Evolutionary conservation across 2,888 invertebrate genomes (phyloP).

Genomic region (Lithophane leautieri): DNA sequence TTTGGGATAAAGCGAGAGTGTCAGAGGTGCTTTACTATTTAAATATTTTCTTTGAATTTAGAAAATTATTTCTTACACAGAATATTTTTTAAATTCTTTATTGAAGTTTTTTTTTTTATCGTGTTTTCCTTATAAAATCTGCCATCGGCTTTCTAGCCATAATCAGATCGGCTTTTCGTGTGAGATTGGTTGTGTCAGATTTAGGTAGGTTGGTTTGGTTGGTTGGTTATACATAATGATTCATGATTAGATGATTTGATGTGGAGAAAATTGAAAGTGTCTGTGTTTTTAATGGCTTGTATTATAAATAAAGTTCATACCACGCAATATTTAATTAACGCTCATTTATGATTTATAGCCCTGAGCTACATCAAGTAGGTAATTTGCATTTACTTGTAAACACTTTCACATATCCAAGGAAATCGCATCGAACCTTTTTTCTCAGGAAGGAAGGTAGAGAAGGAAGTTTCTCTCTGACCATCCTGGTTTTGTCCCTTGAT

Average conservation of each 20-base stretch:
- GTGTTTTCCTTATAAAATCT: not conserved
- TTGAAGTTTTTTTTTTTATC: too few relatives aligned
- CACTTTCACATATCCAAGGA: slow-evolving; percentile 50
- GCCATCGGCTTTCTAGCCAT: not conserved
- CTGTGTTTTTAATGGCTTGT: not conserved
- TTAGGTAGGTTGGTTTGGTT: too few relatives aligned
- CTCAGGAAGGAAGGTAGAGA: slow-evolving; percentile 59
- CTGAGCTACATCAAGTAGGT: slow-evolving; percentile 18
- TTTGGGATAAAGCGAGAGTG: not conserved
- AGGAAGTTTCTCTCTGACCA: slow-evolving; percentile 69
- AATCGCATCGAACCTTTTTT: slow-evolving; percentile 44
- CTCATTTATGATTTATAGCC: slow-evolving; percentile 39
- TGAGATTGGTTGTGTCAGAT: too few relatives aligned
- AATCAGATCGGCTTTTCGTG: not conserved
- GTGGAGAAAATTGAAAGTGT: slow-evolving; percentile 7
- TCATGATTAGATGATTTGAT: not conserved
- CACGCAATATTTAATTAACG: slow-evolving; percentile 26
- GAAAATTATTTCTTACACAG: not conserved
- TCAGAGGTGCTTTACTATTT: not conserved
- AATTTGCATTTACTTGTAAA: slow-evolving; percentile 30
- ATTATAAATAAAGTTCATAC: not conserved
- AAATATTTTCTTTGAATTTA: not conserved
- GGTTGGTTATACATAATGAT: too few relatives aligned
- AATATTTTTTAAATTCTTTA: not conserved
- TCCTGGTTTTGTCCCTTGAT: slow-evolving; percentile 58